A percentile compares a stretch with the other conserved stretches of the same genome.
Conservation (phyloP, 2,888 invertebrate species). For the Troglohyphantes excavatus region DNA sequence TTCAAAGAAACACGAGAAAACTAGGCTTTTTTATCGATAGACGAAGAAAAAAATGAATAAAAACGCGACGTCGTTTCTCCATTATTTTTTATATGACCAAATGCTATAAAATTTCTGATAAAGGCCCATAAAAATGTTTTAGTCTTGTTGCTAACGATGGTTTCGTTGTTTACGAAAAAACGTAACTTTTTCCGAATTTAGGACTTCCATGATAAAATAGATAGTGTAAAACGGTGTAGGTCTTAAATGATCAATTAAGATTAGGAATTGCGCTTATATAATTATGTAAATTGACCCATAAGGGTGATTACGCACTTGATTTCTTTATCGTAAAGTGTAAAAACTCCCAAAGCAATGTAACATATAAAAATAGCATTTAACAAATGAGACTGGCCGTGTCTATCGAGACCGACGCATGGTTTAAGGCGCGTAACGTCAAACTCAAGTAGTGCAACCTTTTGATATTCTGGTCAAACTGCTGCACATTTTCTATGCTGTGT, state of each 20-base stretch:
- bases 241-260: background rate
- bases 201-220: background rate
- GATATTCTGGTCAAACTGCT: too few relatives aligned
- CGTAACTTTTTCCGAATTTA: background rate
- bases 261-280: background rate
- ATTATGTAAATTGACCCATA: too few relatives aligned
- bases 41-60: constrained; percentile 4
- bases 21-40: background rate
- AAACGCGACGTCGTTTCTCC: background rate
- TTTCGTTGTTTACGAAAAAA: background rate
- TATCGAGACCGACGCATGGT: too few relatives aligned
- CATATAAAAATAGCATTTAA: too few relatives aligned
- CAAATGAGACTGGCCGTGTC: too few relatives aligned
- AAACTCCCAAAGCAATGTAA: too few relatives aligned
- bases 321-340: too few relatives aligned
- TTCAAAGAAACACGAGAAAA: background rate
- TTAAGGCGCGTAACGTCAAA: too few relatives aligned
- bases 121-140: background rate
- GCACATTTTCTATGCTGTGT: too few relatives aligned
- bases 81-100: background rate
- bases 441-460: too few relatives aligned
- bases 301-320: too few relatives aligned
- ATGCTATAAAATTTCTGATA: constrained; percentile 2
- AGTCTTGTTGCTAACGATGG: background rate
- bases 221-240: background rate